Base-by-base conservation (phyloP, 2,888 invertebrate species). In the Euplagia quadripunctaria region DNA sequence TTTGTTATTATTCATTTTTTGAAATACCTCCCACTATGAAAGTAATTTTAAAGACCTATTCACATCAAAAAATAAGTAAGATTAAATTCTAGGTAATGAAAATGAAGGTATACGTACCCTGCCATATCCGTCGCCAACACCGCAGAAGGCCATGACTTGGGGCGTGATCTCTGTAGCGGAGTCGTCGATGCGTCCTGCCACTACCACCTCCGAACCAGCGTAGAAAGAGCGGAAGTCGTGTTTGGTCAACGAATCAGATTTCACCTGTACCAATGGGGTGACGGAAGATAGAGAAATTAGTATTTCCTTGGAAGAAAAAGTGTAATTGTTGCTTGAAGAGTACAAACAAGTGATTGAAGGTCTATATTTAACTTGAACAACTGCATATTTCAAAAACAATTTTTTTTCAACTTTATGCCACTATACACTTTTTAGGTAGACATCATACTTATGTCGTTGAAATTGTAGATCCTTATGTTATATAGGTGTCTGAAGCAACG, bases 201-300 rank as follows among this genome's bases (percentile, higher is more conserved):
- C 96, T 41, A 97, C 96, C 64, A 97, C 86, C 90, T 97, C 97
- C 0, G 96, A 94, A n/a, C 97, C 97, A 1, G 91, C 91, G 90
- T 97, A 97, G 84, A 96, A 94, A 42, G 97, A 96, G 55, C 96
- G 96, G 92, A 97, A 97, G 74, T 92, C 87, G 70, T 93, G 92
- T 85, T 95, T 94, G 1, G 97, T 97, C 67, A 97, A 73, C 0
- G 94, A 91, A 0, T 89, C 91, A 66, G 94, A 92, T 46, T 94
- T 94, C 51, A 96, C 91, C 96, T 96, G 82, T 12, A 64, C 8
- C 2, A 12, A 20, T 64, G 55, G 8, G 5, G 17, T 43, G 41
- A n/a, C n/a, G 16, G 14, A 31, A 66, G 11, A 67, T 55, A 20
- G 5, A n/a, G 12, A 42, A 11, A 42, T 42, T 17, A 8, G 7